Base-by-base conservation (phyloP, 2,113 vertebrate genomes). In the Beaufortia kweichowensis region DNA sequence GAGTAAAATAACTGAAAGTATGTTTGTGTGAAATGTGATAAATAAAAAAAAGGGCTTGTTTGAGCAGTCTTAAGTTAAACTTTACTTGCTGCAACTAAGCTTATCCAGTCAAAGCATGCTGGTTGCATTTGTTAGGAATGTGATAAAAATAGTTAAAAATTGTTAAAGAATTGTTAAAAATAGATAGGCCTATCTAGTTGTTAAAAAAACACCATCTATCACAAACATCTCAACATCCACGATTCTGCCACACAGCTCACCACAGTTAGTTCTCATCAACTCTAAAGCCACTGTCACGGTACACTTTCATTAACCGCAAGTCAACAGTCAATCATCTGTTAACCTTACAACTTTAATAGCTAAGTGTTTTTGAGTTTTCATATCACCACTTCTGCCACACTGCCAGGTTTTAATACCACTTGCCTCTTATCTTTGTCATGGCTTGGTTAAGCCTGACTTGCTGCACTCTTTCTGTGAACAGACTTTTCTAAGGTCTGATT, bases 361-460 rank as follows among this genome's bases (percentile, higher is more conserved):
- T 50, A 48, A 62, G 61, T 23, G 59, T 50, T 65, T 68, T 69
- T 65, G 69, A 77, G 78, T 82, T 76, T 77, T 82, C 64, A 57
- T 24, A 33, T 11, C 43, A 78, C 70, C 80, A 80, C 80, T 80
- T 83, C 86, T 73, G 79, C 70, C 82, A 84, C 87, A 89, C 89
- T 88, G 87, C 88, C 86, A 81, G 80, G 66, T 73, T 79, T 77
- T 63, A 50, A 84, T 84, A 88, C 86, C 78, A n/a, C 64, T 85
- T 80, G 31, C 60, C 63, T 60, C 46, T 78, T 76, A 72, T 82
- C 80, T 81, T 78, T 50, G 69, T 75, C 76, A 66, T 15, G 80
- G 81, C 28, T 57, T 68, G 28, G 35, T 39, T 35, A 28, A 65
- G 80, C 82, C 75, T 79, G 84, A 88, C 81, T 79, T 85, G 78